Conservation (phyloP, 2,888 invertebrate genomes). For the Acronicta alni region DNA sequence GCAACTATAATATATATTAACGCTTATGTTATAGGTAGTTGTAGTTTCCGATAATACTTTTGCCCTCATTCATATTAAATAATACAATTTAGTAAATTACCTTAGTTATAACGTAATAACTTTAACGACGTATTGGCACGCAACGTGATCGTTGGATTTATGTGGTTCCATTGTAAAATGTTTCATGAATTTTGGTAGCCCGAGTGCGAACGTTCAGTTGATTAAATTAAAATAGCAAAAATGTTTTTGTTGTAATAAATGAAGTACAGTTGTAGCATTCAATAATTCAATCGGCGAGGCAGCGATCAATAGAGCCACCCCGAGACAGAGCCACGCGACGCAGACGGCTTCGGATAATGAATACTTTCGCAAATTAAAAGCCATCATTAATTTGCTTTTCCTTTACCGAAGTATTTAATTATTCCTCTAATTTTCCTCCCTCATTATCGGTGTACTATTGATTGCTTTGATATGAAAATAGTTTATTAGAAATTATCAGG, state of each 20-base stretch:
- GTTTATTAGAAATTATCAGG: neutral
- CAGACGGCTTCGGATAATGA: conserved; percentile 34
- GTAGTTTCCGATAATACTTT: conserved; percentile 35
- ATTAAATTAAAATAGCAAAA: conserved; percentile 25
- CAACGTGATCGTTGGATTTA: conserved; percentile 38
- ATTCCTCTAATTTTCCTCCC: conserved; percentile 27
- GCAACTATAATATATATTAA: conserved; percentile 14
- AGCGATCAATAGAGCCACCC: conserved; percentile 27
- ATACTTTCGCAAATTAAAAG: conserved; percentile 53
- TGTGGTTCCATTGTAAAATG: conserved; percentile 15
- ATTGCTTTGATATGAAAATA: conserved; percentile 16
- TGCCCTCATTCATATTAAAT: conserved; percentile 44
- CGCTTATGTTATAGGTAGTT: conserved; percentile 27
- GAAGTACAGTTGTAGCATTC: conserved; percentile 17
- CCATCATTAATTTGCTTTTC: conserved; percentile 46
- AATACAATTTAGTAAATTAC: conserved; percentile 51
- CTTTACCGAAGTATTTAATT: conserved; percentile 30
- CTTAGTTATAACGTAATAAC: conserved; percentile 45
- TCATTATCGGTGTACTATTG: conserved; percentile 1
- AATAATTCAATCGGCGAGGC: conserved; percentile 21
- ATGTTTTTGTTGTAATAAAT: conserved; percentile 20
- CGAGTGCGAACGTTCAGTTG: neutral
- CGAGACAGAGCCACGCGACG: conserved; percentile 21
- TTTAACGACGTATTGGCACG: conserved; percentile 49
- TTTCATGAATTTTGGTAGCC: conserved; percentile 3